These are phyloP conservation scores for Aquatica leii DNA, from an alignment of 2,888 invertebrate species.

Conservation along the genomic window DNA sequence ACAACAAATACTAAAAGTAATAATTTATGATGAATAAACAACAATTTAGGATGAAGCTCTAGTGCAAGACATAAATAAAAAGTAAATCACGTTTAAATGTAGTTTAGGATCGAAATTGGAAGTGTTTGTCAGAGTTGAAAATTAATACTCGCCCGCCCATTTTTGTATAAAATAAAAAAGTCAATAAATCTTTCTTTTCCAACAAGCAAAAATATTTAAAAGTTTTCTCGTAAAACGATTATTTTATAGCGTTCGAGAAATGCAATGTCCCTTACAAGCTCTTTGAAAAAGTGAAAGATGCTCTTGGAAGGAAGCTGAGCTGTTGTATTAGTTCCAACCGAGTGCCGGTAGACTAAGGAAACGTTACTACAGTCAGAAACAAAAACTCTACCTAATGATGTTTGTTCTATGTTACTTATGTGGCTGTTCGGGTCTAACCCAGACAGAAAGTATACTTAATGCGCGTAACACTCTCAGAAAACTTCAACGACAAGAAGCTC, in stretches of 20 bases:
- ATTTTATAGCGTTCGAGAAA: conserved; percentile 1
- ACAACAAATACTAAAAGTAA: too few species aligned
- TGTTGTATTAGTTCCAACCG: conserved; percentile 33
- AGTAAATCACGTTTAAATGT: too few species aligned
- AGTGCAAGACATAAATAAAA: too few species aligned
- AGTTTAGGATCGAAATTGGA: too few species aligned
- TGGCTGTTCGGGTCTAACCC: conserved; percentile 34
- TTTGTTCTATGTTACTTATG: conserved; percentile 42
- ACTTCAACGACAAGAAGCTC: conserved; percentile 28
- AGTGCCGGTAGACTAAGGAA: conserved; percentile 31
- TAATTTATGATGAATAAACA: too few species aligned
- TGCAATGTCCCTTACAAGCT: conserved; percentile 12
- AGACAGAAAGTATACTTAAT: conserved; percentile 35
- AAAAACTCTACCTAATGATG: conserved; percentile 43
- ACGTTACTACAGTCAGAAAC: conserved; percentile 29
- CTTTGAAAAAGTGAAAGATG: conserved; percentile 36
- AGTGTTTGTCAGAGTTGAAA: too few species aligned
- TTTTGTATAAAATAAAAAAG: conserved; percentile 1
- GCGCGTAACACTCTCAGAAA: conserved; percentile 32
- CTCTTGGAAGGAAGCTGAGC: conserved; percentile 32
- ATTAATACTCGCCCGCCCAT: too few species aligned
- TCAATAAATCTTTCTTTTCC: too few species aligned
- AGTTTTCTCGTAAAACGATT: too few species aligned
- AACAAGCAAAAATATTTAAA: too few species aligned
- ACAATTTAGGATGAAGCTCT: too few species aligned